Percentiles rank a stretch among this genome's conserved stretches.
phyloP scores from a whole-genome alignment of 1,140 invertebrate species.

The Choristoneura fumiferana region DNA sequence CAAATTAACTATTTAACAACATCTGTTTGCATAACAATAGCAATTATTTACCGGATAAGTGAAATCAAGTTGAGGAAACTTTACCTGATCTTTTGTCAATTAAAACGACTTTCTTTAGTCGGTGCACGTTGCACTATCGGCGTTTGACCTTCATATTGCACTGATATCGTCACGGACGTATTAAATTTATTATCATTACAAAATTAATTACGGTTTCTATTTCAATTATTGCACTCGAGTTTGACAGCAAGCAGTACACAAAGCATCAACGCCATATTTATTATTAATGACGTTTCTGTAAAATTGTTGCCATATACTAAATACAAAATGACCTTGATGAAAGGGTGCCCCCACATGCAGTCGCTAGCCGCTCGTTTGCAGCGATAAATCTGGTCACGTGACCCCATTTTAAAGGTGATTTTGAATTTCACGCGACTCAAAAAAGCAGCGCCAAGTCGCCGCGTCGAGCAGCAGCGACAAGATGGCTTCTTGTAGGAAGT shows the following conservation, averaged over 20 bases:
- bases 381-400: too few relatives aligned
- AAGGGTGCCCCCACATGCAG: too few relatives aligned
- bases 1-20: slow-evolving; percentile 7
- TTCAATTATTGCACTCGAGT: slow-evolving; percentile 24
- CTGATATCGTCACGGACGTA: slow-evolving; percentile 11
- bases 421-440: too few relatives aligned
- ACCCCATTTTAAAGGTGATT: too few relatives aligned
- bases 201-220: slow-evolving; percentile 22
- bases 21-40: slow-evolving; percentile 16
- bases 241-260: slow-evolving; percentile 30
- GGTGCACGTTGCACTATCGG: slow-evolving; percentile 9
- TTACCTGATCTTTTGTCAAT: slow-evolving; percentile 11
- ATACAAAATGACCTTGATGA: background rate
- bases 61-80: slow-evolving; percentile 6
- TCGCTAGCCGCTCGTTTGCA: too few relatives aligned
- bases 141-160: slow-evolving; percentile 27
- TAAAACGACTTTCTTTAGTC: slow-evolving; percentile 22
- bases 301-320: background rate
- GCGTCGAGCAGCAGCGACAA: too few relatives aligned
- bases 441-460: too few relatives aligned
- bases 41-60: slow-evolving; percentile 16
- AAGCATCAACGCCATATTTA: slow-evolving; percentile 35
- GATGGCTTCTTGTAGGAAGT: too few relatives aligned
- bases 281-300: slow-evolving; percentile 9
- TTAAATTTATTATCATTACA: slow-evolving; percentile 20